phyloP scores from a whole-genome alignment of 2,113 vertebrate species.

The Pteruthius melanotis region DNA sequence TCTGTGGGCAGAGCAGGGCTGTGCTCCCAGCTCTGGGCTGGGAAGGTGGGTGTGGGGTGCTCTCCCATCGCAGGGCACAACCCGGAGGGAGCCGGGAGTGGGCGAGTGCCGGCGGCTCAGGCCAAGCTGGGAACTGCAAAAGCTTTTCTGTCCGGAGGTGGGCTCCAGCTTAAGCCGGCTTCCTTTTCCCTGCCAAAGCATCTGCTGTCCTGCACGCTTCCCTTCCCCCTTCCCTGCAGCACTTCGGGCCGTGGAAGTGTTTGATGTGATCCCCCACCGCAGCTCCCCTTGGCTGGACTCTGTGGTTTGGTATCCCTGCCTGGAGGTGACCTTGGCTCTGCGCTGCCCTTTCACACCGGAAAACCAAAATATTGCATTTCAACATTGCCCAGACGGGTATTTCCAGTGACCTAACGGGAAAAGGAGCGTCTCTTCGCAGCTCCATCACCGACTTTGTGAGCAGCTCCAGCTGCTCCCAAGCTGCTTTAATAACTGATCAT shows the following conservation, averaged over 20 bases:
- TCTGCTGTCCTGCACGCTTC: conserved; percentile 27
- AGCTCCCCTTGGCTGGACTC: neutral
- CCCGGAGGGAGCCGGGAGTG: neutral
- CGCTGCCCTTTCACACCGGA: neutral
- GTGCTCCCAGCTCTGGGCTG: neutral
- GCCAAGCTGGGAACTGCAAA: neutral
- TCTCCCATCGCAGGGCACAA: neutral
- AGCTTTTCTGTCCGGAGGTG: neutral
- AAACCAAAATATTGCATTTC: conserved; percentile 16
- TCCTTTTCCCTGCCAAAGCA: conserved; percentile 26
- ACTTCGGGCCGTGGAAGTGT: neutral
- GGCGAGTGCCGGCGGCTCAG: accelerated
- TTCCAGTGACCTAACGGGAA: conserved; percentile 37
- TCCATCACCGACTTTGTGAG: neutral
- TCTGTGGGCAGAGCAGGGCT: too few relatives aligned
- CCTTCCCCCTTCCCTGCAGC: neutral
- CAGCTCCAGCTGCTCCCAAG: neutral
- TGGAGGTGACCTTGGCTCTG: neutral
- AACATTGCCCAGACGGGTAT: conserved; percentile 23
- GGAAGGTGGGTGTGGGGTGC: neutral
- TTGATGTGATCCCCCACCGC: neutral
- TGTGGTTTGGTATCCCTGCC: neutral
- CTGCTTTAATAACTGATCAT: neutral
- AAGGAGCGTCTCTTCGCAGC: neutral
- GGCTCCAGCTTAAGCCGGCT: conserved; percentile 1